Evolutionary conservation across 2,797 vertebrate species (phyloP).

Genomic region (Spheniscus humboldti): DNA sequence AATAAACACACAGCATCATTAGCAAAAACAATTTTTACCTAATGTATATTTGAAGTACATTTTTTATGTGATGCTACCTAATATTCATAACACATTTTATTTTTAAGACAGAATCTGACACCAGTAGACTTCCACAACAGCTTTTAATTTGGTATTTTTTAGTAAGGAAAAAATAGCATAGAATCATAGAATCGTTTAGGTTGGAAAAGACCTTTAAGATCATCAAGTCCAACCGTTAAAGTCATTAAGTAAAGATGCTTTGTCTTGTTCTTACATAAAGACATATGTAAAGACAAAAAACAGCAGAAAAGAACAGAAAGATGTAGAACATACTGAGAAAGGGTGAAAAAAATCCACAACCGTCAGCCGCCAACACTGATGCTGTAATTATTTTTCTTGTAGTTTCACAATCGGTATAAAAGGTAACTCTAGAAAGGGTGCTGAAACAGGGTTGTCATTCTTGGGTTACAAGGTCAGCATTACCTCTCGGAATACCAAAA

Average conservation of each 20-base stretch:
- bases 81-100: background rate
- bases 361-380: background rate
- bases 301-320: background rate
- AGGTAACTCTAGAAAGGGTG: background rate
- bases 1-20: background rate
- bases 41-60: background rate
- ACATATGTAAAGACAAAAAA: background rate
- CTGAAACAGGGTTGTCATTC: background rate
- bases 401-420: fast-evolving
- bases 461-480: background rate
- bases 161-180: background rate
- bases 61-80: background rate
- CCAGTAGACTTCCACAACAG: background rate
- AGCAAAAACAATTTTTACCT: background rate
- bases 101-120: background rate
- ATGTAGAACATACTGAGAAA: background rate
- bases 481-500: background rate
- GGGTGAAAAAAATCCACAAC: fast-evolving
- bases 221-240: too few species aligned
- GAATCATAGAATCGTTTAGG: too few species aligned
- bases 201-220: too few species aligned
- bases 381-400: background rate
- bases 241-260: background rate
- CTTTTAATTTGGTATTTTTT: background rate
- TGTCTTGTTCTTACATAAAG: background rate